Evolutionary conservation across 2,113 vertebrate genomes (phyloP), one percentile per base, ranked within the genome.

Genomic region (Sylvia atricapilla): DNA sequence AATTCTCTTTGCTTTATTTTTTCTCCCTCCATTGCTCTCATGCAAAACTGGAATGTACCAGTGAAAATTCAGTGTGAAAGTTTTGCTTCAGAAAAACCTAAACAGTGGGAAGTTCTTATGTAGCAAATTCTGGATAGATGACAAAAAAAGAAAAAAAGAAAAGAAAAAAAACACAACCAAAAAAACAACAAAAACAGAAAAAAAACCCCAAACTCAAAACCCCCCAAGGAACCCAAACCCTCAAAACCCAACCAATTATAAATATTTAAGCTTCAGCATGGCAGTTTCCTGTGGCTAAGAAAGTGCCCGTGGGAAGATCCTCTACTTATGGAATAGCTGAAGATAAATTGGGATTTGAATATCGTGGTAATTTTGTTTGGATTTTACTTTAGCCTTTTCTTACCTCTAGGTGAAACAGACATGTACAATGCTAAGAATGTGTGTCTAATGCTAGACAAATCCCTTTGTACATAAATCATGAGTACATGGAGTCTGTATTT

Each of bases 381-480:
- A 78, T 89, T 94, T 95, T 66, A 67, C 43, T 90, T 91, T 46
- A 82, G 31, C 27, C n/a, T 89, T 76, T 93, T 86, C 59, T 83
- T 94, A 82, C 60, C 35, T 37, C 55, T 78, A 37, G 84, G 67
- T 75, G 55, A 81, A 90, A 55, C 39, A 89, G 49, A 56, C 1
- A 0, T 43, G 24, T 81, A 21, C 39, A 84, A 59, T 91, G 35
- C 39, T 92, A 56, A 94, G 60, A 84, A 89, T 70, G 24, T 93
- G 37, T 78, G 19, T 86, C 53, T 92, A 78, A 78, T 62, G 20
- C 76, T 93, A 72, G 84, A 68, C 22, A 94, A 90, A 94, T 88
- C 85, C n/a, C 55, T 90, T 83, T 85, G 37, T 37, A n/a, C 67
- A 27, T 60, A 76, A 87, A 67, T n/a, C 55, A 31, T 24, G 31